Conservation (phyloP, 2,797 vertebrate species). For the Sparidentex hasta region DNA sequence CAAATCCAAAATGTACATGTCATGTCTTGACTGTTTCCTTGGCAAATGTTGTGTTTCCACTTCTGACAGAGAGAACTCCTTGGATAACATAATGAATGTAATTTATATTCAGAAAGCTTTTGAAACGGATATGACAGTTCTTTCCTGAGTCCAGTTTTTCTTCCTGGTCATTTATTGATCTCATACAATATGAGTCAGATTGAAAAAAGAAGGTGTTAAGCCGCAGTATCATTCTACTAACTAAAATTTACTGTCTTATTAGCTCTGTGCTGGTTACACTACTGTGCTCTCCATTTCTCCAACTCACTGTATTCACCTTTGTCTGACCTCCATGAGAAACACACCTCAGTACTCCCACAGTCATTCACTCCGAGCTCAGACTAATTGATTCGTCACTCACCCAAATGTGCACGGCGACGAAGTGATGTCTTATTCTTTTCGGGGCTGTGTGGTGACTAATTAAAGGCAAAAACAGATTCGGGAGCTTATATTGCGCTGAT, state of each 20-base stretch:
- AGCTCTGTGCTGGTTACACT: not conserved
- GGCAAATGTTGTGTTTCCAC: too few species aligned
- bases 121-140: not conserved
- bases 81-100: too few species aligned
- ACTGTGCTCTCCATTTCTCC: constrained; percentile 3
- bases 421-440: constrained; percentile 55
- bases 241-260: not conserved
- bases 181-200: not conserved
- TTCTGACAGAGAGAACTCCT: too few species aligned
- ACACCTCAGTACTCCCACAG: constrained; percentile 23
- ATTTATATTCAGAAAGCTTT: not conserved
- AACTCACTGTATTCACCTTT: constrained; percentile 27
- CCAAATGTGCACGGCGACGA: constrained; percentile 19
- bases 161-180: too few species aligned
- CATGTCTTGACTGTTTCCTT: too few species aligned
- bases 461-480: constrained; percentile 55
- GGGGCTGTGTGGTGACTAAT: constrained; percentile 49
- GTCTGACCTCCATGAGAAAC: constrained; percentile 36
- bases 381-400: constrained; percentile 55
- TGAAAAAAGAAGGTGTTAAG: not conserved
- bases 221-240: not conserved
- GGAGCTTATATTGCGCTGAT: constrained; percentile 46
- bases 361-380: constrained; percentile 18
- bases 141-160: not conserved
- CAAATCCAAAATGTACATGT: too few species aligned